Percentiles rank a stretch among this genome's conserved stretches.
Conservation (phyloP, 2,797 vertebrate species). For the Danio jaintianensis region DNA sequence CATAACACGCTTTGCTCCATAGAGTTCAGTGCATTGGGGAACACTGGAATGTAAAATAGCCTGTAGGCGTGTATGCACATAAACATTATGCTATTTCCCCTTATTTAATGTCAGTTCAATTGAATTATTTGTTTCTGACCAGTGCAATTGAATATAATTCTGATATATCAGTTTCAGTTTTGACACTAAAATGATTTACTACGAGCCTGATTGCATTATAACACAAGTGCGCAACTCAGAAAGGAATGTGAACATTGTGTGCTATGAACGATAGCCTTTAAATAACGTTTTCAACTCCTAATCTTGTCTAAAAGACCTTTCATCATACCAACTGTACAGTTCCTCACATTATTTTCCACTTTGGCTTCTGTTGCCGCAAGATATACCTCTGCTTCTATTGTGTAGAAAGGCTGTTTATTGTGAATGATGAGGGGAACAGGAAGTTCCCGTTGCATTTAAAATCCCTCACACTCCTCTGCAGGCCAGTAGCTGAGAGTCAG, state of each 20-base stretch:
- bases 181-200: conserved; percentile 15
- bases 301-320: conserved; percentile 40
- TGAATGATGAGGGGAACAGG: conserved; percentile 66
- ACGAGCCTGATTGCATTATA: conserved; percentile 22
- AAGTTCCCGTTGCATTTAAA: conserved; percentile 51
- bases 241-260: conserved; percentile 27
- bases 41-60: not conserved
- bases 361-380: conserved; percentile 63
- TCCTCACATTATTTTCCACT: conserved; percentile 50
- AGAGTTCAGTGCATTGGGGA: not conserved
- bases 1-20: not conserved
- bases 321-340: conserved; percentile 44
- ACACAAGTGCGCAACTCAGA: not conserved
- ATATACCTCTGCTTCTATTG: conserved; percentile 61
- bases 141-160: not conserved
- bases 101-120: not conserved
- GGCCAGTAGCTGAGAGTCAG: conserved; percentile 83
- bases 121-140: not conserved
- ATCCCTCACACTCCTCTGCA: conserved; percentile 68
- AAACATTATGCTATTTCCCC: not conserved
- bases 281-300: conserved; percentile 33
- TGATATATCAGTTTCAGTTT: not conserved
- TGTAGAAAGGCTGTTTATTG: conserved; percentile 62
- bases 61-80: not conserved
- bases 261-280: conserved; percentile 23